These are phyloP conservation scores for Parnassius apollo DNA, from an alignment of 2,888 invertebrate species.

Conservation along the genomic window DNA sequence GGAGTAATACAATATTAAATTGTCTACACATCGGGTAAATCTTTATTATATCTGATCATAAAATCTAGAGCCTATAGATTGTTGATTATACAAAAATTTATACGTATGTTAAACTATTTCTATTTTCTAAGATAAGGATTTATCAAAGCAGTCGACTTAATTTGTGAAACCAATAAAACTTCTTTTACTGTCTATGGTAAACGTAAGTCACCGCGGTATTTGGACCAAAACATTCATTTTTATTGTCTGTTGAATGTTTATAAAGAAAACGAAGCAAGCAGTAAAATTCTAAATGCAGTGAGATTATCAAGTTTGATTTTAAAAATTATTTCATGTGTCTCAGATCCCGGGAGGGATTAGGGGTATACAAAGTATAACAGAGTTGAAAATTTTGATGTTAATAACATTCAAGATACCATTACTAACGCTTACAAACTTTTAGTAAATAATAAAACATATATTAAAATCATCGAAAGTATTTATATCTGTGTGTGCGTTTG, in stretches of 20 bases:
- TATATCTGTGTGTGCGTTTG: no score
- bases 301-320: no score
- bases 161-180: constrained; percentile 26
- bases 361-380: no score
- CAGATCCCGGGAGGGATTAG: no score
- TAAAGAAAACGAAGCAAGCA: constrained; percentile 3
- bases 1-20: no score
- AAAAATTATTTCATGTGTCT: no score
- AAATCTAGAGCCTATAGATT: neutral
- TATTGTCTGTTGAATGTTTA: constrained; percentile 19
- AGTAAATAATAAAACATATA: no score
- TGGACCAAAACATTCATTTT: constrained; percentile 19
- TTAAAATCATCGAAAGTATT: no score
- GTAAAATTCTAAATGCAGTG: constrained; percentile 10
- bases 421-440: no score
- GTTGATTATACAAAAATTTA: neutral
- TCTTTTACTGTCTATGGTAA: constrained; percentile 29
- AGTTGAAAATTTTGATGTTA: no score
- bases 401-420: no score
- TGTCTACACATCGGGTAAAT: neutral
- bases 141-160: constrained; percentile 2
- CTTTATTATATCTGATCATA: neutral
- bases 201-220: constrained; percentile 23
- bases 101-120: neutral
- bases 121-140: constrained; percentile 5